phyloP scores from a whole-genome alignment of 2,888 invertebrate species.

The Sialis lutaria region DNA sequence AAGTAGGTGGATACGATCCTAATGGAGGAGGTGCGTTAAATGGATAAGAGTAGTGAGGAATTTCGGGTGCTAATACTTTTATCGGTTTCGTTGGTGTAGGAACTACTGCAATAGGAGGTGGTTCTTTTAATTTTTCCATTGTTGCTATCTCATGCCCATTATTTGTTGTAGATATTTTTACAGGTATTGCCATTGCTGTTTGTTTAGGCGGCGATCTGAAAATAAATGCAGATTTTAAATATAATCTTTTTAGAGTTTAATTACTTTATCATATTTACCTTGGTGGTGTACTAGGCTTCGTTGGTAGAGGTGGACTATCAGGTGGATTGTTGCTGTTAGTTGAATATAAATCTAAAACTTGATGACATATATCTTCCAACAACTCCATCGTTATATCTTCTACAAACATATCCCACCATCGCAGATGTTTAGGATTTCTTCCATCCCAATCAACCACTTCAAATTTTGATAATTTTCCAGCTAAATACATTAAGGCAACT shows the following conservation, averaged over 20 bases:
- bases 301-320: constrained; percentile 48
- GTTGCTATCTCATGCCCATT: constrained; percentile 11
- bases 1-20: constrained; percentile 19
- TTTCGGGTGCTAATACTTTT: constrained; percentile 11
- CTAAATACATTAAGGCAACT: constrained; percentile 91
- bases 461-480: constrained; percentile 89
- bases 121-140: constrained; percentile 13
- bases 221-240: too few species aligned
- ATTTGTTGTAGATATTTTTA: constrained; percentile 12
- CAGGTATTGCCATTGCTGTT: constrained; percentile 8
- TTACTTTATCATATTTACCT: constrained; percentile 7
- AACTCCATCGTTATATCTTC: constrained; percentile 88
- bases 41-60: constrained; percentile 13
- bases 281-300: constrained; percentile 12
- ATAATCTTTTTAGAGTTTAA: too few species aligned
- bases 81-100: constrained; percentile 3
- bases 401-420: constrained; percentile 99
- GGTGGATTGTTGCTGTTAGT: constrained; percentile 45
- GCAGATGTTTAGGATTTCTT: constrained; percentile 49
- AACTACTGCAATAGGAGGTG: constrained; percentile 3
- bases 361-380: constrained; percentile 94
- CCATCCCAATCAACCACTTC: constrained; percentile 89
- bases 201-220: constrained; percentile 13
- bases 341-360: constrained; percentile 82
- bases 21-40: constrained; percentile 18